A percentile compares a stretch with the other conserved stretches of the same genome.
Evolutionary conservation across 64 coral and sea anemone genomes (phyloP).

Genomic region (Porites australiensis): DNA sequence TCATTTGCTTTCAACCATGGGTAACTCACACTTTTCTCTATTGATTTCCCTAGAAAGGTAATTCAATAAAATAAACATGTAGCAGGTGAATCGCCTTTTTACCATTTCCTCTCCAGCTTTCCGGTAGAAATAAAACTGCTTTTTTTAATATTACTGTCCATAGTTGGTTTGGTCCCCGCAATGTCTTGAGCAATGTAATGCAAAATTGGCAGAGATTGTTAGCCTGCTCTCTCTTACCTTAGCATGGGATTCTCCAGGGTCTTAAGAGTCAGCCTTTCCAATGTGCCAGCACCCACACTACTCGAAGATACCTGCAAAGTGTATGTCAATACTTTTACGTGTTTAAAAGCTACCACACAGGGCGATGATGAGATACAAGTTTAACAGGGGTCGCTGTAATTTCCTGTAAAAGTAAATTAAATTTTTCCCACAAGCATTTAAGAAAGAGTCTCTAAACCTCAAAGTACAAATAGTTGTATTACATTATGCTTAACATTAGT

Average conservation of each 20-base stretch:
- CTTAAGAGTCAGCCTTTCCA: not conserved
- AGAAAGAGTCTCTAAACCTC: no score
- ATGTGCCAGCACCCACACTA: not conserved
- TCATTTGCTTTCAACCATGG: no score
- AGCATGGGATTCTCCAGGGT: not conserved
- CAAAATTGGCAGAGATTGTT: not conserved
- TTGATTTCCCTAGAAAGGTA: no score
- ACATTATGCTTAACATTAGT: no score
- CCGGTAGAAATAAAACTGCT: slow-evolving; percentile 36
- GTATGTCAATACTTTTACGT: no score
- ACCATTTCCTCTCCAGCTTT: slow-evolving; percentile 9
- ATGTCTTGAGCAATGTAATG: slow-evolving; percentile 10
- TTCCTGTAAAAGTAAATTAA: not conserved
- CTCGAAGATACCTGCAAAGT: slow-evolving; percentile 10
- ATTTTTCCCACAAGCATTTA: no score
- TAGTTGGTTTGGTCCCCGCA: not conserved
- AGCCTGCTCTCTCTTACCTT: not conserved
- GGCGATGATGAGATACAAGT: not conserved
- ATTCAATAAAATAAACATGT: no score
- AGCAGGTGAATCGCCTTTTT: not conserved
- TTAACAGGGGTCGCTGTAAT: not conserved
- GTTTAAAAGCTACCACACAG: no score
- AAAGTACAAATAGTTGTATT: no score
- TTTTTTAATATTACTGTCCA: not conserved
- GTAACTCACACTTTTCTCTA: no score